Base-by-base conservation (phyloP, 2,113 vertebrate genomes). In the Rhizomys pruinosus region DNA sequence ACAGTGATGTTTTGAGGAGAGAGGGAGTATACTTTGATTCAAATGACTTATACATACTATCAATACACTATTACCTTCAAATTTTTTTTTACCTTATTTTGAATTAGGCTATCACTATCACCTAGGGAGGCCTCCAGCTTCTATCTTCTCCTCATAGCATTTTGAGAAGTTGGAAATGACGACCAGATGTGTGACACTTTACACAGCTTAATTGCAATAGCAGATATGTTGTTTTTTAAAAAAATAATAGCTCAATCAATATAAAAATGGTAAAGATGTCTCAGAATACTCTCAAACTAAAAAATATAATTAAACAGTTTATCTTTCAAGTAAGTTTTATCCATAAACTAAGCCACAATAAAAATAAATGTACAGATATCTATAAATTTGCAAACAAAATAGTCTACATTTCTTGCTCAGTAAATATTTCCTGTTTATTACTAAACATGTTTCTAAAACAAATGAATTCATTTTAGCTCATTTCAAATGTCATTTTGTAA, bases 381-480 rank as follows among this genome's bases (percentile, higher is more conserved):
- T 92, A 66, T 84, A 27, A 94, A 94, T 29, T 80, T 64, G 22
- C 80, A n/a, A 76, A 25, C 6, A 52, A 57, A 23, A 84, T 71
- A 87, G 2, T 7, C 7, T 90, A 61, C 84, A 74, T 92, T 97
- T 59, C 23, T 91, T 91, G 71, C 79, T 88, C 66, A 84, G 81
- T 95, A 96, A 86, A 1, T 90, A 64, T 95, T 95, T 57, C 93
- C 57, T 96, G 87, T 95, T 66, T 87, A 90, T 93, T 96, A 29
- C 2, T 78, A 95, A 96, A 23, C 0, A 72, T 59, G 2, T 77
- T 97, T 69, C 77, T 84, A 7, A 82, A 89, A 85, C 5, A 91
- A 95, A 94, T 71, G 2, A 3, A 29, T 64, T 94, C 1, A 94
- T 84, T 69, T 80, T 93, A 61, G 59, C 47, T 85, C 80, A 82